Conservation (phyloP, 2,113 vertebrate species). For the Lagopus leucura region DNA sequence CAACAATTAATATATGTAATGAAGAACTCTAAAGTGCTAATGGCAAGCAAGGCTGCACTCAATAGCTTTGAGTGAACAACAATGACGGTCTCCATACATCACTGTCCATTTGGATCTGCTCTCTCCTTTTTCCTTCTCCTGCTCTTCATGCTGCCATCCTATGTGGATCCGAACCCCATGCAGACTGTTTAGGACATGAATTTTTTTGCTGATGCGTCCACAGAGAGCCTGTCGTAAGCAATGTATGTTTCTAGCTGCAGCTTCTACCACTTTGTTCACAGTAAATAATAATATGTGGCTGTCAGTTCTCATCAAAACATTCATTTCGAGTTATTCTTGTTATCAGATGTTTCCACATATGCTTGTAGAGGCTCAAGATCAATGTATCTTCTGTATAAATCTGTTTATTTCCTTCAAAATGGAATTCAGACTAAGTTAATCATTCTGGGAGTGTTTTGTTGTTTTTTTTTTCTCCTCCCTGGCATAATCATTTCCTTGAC, state of each 20-base stretch:
- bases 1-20: not conserved
- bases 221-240: not conserved
- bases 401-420: constrained; percentile 19
- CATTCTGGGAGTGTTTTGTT: not conserved
- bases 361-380: not conserved
- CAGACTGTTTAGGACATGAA: not conserved
- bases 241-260: not conserved
- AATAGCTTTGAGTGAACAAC: not conserved
- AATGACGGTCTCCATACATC: not conserved
- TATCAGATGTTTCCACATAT: constrained; percentile 21
- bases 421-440: not conserved
- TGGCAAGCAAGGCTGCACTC: not conserved
- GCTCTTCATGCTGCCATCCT: not conserved
- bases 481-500: not conserved
- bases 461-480: not conserved
- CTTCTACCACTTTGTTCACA: not conserved
- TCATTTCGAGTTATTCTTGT: not conserved
- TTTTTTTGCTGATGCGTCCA: not conserved
- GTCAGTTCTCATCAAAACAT: constrained; percentile 17
- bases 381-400: not conserved
- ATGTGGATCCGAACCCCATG: not conserved
- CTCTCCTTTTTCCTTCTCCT: not conserved
- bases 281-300: not conserved
- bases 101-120: not conserved
- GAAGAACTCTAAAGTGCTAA: not conserved